A percentile compares a stretch with the other conserved stretches of the same genome.
Conservation (phyloP, 1,140 invertebrate species). For the Colletes latitarsis region DNA sequence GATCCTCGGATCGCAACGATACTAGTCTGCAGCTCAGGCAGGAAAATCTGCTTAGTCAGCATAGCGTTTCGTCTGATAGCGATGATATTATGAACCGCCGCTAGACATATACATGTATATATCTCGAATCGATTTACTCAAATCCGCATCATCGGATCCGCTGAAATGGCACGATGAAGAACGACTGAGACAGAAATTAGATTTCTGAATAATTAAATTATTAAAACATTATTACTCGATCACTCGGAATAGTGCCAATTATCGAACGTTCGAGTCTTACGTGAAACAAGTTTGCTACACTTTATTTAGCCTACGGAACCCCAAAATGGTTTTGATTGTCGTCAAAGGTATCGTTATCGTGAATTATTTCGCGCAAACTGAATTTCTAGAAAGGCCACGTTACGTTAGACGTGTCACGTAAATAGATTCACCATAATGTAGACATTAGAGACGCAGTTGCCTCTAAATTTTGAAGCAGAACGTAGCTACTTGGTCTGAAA, state of each 20-base stretch:
- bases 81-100: slow-evolving; percentile 41
- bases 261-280: not conserved
- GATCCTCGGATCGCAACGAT: slow-evolving; percentile 33
- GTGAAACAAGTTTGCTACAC: not conserved
- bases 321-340: slow-evolving; percentile 20
- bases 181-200: not conserved
- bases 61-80: slow-evolving; percentile 15
- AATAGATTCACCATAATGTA: slow-evolving; percentile 26
- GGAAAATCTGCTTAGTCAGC: slow-evolving; percentile 65
- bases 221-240: not conserved
- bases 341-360: slow-evolving; percentile 25
- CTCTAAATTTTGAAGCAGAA: slow-evolving; percentile 9
- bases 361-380: slow-evolving; percentile 6
- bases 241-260: not conserved
- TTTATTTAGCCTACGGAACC: not conserved
- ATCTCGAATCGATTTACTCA: slow-evolving; percentile 41
- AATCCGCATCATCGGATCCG: slow-evolving; percentile 19
- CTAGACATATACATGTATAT: slow-evolving; percentile 17
- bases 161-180: not conserved
- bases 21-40: slow-evolving; percentile 54
- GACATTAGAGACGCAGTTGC: slow-evolving; percentile 15
- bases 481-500: not conserved
- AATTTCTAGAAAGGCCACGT: slow-evolving; percentile 22
- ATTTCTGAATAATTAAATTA: slow-evolving; percentile 19
- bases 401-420: slow-evolving; percentile 39